These are phyloP conservation scores for Drosophila fuyamai DNA, from an alignment of 1,140 invertebrate genomes.

Conservation along the genomic window DNA sequence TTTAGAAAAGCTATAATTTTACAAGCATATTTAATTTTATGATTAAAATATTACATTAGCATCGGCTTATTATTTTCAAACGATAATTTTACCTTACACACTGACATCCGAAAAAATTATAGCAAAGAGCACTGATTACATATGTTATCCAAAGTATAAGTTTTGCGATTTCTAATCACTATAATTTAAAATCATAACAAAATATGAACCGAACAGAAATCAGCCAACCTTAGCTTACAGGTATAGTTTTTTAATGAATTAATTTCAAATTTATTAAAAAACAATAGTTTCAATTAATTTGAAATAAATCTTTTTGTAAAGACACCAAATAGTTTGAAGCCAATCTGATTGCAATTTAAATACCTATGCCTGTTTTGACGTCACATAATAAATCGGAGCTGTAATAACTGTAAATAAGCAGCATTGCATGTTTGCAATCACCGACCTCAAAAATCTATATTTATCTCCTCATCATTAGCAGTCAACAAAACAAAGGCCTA, in stretches of 20 bases:
- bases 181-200: background rate
- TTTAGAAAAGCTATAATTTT: too few relatives aligned
- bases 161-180: background rate
- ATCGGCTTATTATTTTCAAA: background rate
- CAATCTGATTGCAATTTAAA: background rate
- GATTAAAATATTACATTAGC: too few relatives aligned
- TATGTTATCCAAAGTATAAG: background rate
- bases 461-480: slow-evolving; percentile 43
- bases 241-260: background rate
- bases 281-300: background rate
- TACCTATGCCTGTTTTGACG: slow-evolving; percentile 12
- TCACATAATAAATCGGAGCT: slow-evolving; percentile 16
- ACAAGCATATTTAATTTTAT: too few relatives aligned
- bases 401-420: slow-evolving; percentile 51
- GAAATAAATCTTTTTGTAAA: background rate
- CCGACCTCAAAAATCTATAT: slow-evolving; percentile 62
- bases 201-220: background rate
- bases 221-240: too few relatives aligned
- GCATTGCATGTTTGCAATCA: slow-evolving; percentile 55
- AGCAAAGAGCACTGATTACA: background rate
- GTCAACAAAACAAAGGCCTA: slow-evolving; percentile 20
- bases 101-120: background rate
- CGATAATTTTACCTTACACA: background rate
- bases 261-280: background rate
- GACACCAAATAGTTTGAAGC: background rate